A percentile compares a stretch with the other conserved stretches of the same genome.
phyloP scores from a whole-genome alignment of 2,113 vertebrate species.

The Zosterops hypoxanthus region DNA sequence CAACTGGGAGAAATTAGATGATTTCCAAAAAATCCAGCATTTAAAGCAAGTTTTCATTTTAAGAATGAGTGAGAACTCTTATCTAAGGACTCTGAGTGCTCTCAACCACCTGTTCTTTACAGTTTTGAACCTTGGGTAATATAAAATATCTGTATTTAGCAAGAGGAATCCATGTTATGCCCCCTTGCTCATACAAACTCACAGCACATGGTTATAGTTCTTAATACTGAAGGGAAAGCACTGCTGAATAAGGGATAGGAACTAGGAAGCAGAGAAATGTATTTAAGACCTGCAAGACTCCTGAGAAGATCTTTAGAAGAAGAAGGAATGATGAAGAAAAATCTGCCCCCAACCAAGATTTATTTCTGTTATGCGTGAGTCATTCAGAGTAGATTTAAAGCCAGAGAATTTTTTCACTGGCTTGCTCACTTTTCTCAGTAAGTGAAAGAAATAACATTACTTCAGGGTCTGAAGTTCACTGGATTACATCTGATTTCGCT shows the following conservation, averaged over 20 bases:
- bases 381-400: background rate
- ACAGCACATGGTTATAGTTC: background rate
- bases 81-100: background rate
- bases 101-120: background rate
- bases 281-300: background rate
- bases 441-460: background rate
- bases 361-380: background rate
- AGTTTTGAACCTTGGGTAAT: background rate
- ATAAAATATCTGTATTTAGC: background rate
- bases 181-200: background rate
- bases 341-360: background rate
- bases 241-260: background rate
- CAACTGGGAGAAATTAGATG: background rate
- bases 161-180: background rate
- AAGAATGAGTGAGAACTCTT: background rate
- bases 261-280: background rate
- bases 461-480: slow-evolving; percentile 29
- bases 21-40: background rate
- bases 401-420: background rate
- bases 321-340: background rate
- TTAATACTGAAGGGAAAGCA: background rate
- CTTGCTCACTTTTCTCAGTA: background rate
- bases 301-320: background rate
- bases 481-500: slow-evolving; percentile 27
- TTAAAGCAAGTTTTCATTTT: background rate